Base-by-base conservation (phyloP, 2,113 vertebrate species). In the Misgurnus mizolepis region DNA sequence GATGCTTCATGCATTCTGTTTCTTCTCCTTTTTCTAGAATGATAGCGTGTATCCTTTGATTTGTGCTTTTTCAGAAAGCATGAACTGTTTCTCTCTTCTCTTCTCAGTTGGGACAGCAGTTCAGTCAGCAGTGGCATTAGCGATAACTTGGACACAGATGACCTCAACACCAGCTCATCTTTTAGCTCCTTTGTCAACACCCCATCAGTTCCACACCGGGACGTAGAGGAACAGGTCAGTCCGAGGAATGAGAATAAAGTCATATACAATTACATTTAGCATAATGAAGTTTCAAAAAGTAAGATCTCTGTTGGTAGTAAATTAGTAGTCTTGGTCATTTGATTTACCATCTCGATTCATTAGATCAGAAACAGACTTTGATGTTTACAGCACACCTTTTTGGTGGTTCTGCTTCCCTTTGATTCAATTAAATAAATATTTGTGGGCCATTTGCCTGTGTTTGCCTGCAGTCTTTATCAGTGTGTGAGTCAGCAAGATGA, bases 61-160 rank as follows among this genome's bases (percentile, higher is more conserved):
- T 22, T 27, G n/a, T 67, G n/a, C 5, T 22, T 45, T 62, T 34
- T 58, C 3, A 49, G 8, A 4, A 11, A 65, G 6, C 2, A 11
- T 39, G 10, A 6, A 40, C 18, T 43, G 41, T 68, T 64, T 45
- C 6, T 72, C 27, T 81, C 34, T 56, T 15, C 5, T 6, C 61
- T 81, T 77, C 88, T 58, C 86, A 96, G 95, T 88, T 96, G 95
- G 95, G 95, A 96, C 85, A 96, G 95, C 90, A 96, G 95, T 83
- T 96, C 95, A 0, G 94, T 95, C 77, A 96, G 95, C 88, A 96
- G 95, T 73, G 95, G 94, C 7, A 94, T 96, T 87, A 96, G 95
- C 73, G 95, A 96, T 83, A 94, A 93, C 17, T 90, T 96, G 34
- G 95, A 96, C 83, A 95, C 94, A 0, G 95, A 96, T 78, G 95